Evolutionary conservation across 1,140 invertebrate species (phyloP).

Genomic region (Pseudobourletiella spinata): DNA sequence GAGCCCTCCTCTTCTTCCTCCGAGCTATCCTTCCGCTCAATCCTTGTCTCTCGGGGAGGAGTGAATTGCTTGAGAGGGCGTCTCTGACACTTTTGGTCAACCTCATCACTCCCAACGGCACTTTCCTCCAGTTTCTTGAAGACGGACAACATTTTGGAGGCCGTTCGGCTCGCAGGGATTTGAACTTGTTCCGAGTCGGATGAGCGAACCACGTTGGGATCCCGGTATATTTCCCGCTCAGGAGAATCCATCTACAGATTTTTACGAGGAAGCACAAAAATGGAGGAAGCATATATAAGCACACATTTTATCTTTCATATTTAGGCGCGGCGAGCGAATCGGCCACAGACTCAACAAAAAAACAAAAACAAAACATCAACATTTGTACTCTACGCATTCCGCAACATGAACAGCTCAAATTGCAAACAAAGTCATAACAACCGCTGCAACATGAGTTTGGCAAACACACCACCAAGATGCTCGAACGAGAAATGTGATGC

Average conservation of each 20-base stretch:
- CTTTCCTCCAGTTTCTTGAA: slow-evolving; percentile 79
- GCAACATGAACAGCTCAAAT: too few species aligned
- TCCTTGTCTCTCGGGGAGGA: slow-evolving; percentile 63
- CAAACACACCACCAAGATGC: too few species aligned
- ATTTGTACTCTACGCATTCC: too few species aligned
- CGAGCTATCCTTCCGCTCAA: slow-evolving; percentile 39
- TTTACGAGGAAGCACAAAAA: not conserved
- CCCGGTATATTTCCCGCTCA: slow-evolving; percentile 62
- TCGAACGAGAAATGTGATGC: too few species aligned
- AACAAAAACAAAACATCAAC: too few species aligned
- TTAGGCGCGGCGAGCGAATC: too few species aligned
- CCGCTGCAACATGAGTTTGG: too few species aligned
- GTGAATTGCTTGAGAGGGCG: slow-evolving; percentile 73
- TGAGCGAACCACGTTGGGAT: slow-evolving; percentile 61
- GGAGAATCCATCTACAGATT: slow-evolving; percentile 39
- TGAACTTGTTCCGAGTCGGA: slow-evolving; percentile 50
- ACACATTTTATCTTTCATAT: too few species aligned
- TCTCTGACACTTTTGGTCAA: slow-evolving; percentile 47
- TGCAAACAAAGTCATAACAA: too few species aligned
- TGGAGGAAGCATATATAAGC: too few species aligned
- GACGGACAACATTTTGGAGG: slow-evolving; percentile 70
- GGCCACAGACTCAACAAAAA: too few species aligned
- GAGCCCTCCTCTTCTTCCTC: slow-evolving; percentile 50
- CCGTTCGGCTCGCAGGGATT: slow-evolving; percentile 56
- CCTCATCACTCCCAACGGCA: slow-evolving; percentile 30